Evolutionary conservation across 2,888 invertebrate species (phyloP), one percentile per base, ranked within the genome.

Genomic region (Microctonus aethiopoides): DNA sequence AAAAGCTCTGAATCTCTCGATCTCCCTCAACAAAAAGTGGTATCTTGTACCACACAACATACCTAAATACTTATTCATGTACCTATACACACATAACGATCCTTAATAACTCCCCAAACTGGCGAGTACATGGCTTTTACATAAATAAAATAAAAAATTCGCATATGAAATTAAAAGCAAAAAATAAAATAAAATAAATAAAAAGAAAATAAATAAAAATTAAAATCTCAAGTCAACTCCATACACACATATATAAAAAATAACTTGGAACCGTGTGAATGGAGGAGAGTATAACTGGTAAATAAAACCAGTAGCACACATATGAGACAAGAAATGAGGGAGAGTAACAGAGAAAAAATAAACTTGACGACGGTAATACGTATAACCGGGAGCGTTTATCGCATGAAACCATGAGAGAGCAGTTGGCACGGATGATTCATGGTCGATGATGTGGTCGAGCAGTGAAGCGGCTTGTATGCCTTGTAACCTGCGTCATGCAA

Each of bases 341-440:
- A 41, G 36, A 57, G 51, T 46, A 46, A 57, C 34, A 46, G 36
- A 39, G n/a, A 39, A 16, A 46, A 16, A 46, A 46, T 46, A 16
- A 20, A 46, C 46, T 46, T n/a, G 16, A 46, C 20, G 46, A 46
- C 20, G 46, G 46, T 41, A 24, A 29, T 16, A 20, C 51, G 46
- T 52, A 52, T 32, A 65, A 57, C 39, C 65, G 54, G 26, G 54
- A 82, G 79, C 80, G 82, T 84, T 85, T 84, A 85, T 84, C 81
- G 81, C 80, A 76, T 76, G 77, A 77, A 79, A 81, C 81, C 81
- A 81, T 83, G 80, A 81, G 80, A 80, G 83, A 81, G 81, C 83
- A 83, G 83, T 83, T 84, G 84, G 84, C 80, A 75, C 79, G 74
- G 79, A 82, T 84, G 83, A 85, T 84, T 84, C 84, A 84, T 83